Conservation (phyloP, 2,797 vertebrate species). For the Neomorphus geoffroyi region DNA sequence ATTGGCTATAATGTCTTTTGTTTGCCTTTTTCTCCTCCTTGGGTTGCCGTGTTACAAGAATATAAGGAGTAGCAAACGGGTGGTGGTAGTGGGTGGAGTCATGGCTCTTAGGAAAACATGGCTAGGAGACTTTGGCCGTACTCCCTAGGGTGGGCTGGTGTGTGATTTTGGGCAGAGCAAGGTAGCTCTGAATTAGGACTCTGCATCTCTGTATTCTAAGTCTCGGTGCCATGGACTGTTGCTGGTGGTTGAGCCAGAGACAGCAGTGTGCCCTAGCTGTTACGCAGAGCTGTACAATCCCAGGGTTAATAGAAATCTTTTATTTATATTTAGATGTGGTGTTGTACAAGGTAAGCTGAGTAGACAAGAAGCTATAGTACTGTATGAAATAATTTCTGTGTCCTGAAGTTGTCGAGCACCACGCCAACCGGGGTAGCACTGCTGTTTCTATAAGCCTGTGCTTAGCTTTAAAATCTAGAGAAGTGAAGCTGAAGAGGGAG, state of each 20-base stretch:
- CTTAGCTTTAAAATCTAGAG: background rate
- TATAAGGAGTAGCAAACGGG: background rate
- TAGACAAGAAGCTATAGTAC: background rate
- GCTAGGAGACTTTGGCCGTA: background rate
- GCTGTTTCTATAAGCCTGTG: background rate
- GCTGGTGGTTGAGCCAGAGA: rapidly evolving
- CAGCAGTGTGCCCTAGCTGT: background rate
- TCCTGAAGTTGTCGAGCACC: background rate
- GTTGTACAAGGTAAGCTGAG: background rate
- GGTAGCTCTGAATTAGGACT: background rate
- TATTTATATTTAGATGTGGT: background rate
- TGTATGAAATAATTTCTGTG: background rate
- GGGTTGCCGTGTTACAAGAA: background rate
- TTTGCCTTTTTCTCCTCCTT: background rate
- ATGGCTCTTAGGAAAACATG: background rate
- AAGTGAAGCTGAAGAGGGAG: background rate
- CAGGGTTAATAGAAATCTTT: background rate
- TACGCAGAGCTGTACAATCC: background rate
- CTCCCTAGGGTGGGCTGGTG: background rate
- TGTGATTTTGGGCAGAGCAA: background rate
- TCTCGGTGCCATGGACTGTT: rapidly evolving
- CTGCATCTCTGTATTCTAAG: background rate
- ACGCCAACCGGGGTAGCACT: no score
- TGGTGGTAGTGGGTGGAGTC: background rate
- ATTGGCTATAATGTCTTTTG: slow-evolving; percentile 44